Conservation (phyloP, 2,797 vertebrate genomes). For the Iguana delicatissima region DNA sequence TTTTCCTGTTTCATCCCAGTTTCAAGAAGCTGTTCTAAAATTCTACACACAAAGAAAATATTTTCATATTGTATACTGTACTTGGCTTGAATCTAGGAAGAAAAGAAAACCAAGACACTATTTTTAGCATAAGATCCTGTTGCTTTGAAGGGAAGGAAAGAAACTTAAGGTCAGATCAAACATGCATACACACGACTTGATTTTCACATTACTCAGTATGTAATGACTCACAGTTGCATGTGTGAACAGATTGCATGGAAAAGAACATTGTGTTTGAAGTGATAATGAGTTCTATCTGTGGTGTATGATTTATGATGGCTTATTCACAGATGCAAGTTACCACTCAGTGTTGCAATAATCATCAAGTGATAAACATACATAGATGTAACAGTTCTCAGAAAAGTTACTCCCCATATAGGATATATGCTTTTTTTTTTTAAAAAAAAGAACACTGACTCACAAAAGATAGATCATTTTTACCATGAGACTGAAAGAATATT, state of each 20-base stretch:
- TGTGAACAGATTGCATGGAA: neutral
- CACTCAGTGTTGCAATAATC: neutral
- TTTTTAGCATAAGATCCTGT: neutral
- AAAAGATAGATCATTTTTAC: neutral
- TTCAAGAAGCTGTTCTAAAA: constrained; percentile 87
- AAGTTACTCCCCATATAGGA: neutral
- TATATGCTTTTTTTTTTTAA: neutral
- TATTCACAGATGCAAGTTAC: neutral
- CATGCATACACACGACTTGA: neutral
- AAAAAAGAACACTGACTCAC: neutral
- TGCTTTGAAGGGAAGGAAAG: neutral
- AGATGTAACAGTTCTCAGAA: neutral
- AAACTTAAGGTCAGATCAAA: neutral
- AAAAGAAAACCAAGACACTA: constrained; percentile 49
- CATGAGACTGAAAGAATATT: too few species aligned
- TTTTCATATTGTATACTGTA: constrained; percentile 87
- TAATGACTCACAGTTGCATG: neutral
- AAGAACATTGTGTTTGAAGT: neutral
- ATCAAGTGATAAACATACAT: neutral
- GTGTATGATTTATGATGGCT: neutral
- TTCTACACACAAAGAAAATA: constrained; percentile 83
- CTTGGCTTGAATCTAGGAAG: constrained; percentile 68
- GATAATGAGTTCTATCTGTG: neutral
- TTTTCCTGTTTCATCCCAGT: constrained; percentile 54
- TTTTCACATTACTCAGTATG: neutral